A percentile compares a stretch with the other conserved stretches of the same genome.
Conservation (phyloP, 2,113 vertebrate genomes). For the Numenius arquata region DNA sequence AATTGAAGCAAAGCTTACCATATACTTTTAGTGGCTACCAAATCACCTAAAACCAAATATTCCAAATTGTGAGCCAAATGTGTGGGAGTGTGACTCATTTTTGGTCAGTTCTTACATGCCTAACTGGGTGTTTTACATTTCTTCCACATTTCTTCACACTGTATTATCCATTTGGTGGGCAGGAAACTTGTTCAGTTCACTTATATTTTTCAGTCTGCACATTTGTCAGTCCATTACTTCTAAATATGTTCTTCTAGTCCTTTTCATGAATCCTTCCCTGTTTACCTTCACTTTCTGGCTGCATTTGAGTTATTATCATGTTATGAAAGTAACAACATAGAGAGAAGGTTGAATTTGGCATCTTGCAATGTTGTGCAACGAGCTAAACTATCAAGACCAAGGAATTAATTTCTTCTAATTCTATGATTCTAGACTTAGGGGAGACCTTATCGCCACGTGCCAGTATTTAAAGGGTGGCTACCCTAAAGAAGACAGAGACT, state of each 20-base stretch:
- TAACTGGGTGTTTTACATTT: slow-evolving; percentile 16
- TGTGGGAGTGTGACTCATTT: slow-evolving; percentile 37
- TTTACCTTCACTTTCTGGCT: not conserved
- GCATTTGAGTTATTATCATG: not conserved
- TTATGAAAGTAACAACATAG: not conserved
- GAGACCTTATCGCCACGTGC: not conserved
- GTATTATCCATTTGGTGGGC: not conserved
- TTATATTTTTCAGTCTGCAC: not conserved
- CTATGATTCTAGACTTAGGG: not conserved
- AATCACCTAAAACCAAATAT: slow-evolving; percentile 35
- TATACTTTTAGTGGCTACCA: slow-evolving; percentile 38
- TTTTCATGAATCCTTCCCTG: not conserved
- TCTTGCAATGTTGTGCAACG: not conserved
- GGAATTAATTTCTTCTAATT: not conserved
- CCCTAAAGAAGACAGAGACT: not conserved
- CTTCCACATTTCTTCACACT: slow-evolving; percentile 29
- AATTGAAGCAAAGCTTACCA: slow-evolving; percentile 26
- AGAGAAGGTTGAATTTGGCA: slow-evolving; percentile 5
- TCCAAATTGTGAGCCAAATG: not conserved
- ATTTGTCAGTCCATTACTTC: slow-evolving; percentile 4
- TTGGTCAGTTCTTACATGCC: not conserved
- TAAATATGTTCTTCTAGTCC: not conserved
- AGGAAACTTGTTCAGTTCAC: not conserved
- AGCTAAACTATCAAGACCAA: not conserved
- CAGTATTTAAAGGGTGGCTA: not conserved